These are phyloP conservation scores for Dorcus hopei DNA, from an alignment of 2,888 invertebrate genomes.

Conservation along the genomic window DNA sequence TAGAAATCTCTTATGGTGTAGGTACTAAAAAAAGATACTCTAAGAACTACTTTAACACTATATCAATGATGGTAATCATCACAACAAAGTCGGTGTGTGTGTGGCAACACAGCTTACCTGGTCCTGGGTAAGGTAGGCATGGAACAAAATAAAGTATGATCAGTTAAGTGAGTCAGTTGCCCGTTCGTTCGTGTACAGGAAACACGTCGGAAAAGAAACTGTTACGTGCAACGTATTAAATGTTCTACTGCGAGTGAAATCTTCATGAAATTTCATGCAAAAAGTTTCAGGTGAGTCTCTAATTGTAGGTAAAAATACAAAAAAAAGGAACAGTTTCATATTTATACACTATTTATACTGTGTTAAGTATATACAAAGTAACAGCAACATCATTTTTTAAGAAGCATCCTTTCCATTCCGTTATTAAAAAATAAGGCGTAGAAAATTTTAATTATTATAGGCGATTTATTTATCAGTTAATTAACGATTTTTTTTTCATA, in stretches of 20 bases:
- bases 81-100: neutral
- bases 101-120: conserved; percentile 20
- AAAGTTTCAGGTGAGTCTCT: no score
- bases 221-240: conserved; percentile 1
- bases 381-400: no score
- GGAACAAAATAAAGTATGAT: conserved; percentile 48
- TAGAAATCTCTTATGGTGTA: neutral
- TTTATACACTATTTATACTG: no score
- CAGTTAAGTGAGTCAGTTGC: conserved; percentile 44
- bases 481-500: no score
- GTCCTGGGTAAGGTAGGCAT: conserved; percentile 37
- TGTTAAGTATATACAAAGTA: no score
- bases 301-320: no score
- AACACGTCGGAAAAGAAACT: neutral
- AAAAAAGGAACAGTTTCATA: no score
- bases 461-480: no score
- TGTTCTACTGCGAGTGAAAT: neutral
- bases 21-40: neutral
- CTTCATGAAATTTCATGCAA: no score
- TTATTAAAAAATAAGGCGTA: no score
- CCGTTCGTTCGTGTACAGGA: conserved; percentile 4
- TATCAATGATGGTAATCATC: neutral
- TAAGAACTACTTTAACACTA: neutral
- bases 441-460: no score
- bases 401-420: no score